Percentiles rank a stretch among this genome's conserved stretches.
Conservation (phyloP, 2,888 invertebrate genomes). For the Zhuqinia jingwanae region DNA sequence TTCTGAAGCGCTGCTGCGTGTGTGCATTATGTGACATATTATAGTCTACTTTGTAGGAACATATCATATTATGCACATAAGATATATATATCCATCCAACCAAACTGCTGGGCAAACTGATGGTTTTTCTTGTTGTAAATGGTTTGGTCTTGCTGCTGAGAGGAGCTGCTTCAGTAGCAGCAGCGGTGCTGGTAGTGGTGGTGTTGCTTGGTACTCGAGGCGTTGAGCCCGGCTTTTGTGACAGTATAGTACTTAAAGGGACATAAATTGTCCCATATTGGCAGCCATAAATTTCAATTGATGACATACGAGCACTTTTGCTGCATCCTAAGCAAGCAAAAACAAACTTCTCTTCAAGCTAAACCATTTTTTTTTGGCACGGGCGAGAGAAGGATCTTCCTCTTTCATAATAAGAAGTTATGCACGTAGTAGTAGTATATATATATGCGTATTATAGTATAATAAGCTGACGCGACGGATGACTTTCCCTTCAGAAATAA, state of each 20-base stretch:
- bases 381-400: not conserved
- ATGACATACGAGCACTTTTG: conserved; percentile 75
- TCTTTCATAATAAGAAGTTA: no score
- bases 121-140: not conserved
- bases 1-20: conserved; percentile 40
- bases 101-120: no score
- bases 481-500: conserved; percentile 32
- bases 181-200: not conserved
- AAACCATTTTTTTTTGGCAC: conserved; percentile 43
- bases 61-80: no score
- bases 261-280: conserved; percentile 77
- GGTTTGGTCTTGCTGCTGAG: conserved; percentile 1
- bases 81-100: not conserved
- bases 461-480: conserved; percentile 41
- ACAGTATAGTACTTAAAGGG: conserved; percentile 70
- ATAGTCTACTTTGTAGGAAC: conserved; percentile 13
- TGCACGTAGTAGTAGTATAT: not conserved
- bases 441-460: not conserved
- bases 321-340: conserved; percentile 60
- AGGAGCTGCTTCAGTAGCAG: conserved; percentile 11
- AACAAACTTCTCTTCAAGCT: no score
- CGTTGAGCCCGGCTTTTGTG: conserved; percentile 69
- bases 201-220: conserved; percentile 62
- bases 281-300: conserved; percentile 78
- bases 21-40: no score